phyloP scores from a whole-genome alignment of 2,797 vertebrate genomes.

The Octomys mimax region DNA sequence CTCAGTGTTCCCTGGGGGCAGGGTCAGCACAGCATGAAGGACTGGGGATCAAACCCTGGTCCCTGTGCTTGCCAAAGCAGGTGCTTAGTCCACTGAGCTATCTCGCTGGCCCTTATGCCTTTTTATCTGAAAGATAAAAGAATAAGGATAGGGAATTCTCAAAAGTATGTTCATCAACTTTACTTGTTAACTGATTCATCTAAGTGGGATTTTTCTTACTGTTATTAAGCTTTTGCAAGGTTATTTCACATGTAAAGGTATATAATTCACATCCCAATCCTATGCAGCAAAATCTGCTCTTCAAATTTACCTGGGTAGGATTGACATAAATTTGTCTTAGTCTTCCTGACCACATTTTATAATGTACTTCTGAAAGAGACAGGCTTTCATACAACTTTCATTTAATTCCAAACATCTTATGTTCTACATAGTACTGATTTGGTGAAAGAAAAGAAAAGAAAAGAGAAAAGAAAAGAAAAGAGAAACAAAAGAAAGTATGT shows the following conservation, averaged over 20 bases:
- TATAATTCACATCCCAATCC: not conserved
- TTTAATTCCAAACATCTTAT: constrained; percentile 1
- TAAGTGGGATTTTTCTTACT: not conserved
- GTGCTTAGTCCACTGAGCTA: no score
- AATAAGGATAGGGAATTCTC: not conserved
- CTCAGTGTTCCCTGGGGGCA: no score
- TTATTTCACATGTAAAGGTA: not conserved
- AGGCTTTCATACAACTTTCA: not conserved
- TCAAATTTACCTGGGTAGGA: not conserved
- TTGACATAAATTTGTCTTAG: constrained; percentile 18
- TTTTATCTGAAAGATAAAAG: not conserved
- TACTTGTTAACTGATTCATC: constrained; percentile 10
- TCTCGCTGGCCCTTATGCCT: not conserved
- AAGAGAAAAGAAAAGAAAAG: not conserved
- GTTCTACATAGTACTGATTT: not conserved
- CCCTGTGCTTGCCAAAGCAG: no score
- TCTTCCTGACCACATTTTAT: constrained; percentile 27
- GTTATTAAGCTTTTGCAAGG: not conserved
- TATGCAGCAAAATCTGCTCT: constrained; percentile 19
- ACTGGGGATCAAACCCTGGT: no score
- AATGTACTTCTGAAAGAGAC: not conserved
- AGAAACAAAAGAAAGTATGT: constrained; percentile 36
- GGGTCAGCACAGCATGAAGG: no score
- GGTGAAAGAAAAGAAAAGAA: no score
- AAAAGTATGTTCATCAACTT: not conserved